Percentiles rank a stretch among this genome's conserved stretches.
phyloP scores from a whole-genome alignment of 1,140 invertebrate species.

The Luehdorfia chinensis region DNA sequence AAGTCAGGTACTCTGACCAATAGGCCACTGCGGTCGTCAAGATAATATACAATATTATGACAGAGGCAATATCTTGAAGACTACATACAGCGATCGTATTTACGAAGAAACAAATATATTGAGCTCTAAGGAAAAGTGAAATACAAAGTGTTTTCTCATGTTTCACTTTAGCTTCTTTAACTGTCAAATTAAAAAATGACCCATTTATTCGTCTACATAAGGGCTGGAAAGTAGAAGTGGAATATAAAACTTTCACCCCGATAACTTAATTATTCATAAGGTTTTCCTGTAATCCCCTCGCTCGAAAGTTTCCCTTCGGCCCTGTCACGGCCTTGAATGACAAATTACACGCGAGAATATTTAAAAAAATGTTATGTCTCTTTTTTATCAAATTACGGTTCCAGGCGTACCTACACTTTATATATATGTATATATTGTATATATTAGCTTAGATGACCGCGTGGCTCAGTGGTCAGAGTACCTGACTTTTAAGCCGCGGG shows the following conservation, averaged over 20 bases:
- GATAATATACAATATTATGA: no score
- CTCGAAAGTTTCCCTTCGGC: slow-evolving; percentile 33
- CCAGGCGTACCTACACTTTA: not conserved
- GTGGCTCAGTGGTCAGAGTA: no score
- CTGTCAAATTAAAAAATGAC: slow-evolving; percentile 46
- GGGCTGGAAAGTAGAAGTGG: slow-evolving; percentile 26
- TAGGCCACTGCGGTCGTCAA: no score
- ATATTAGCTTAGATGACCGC: no score
- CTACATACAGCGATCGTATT: no score
- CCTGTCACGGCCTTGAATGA: slow-evolving; percentile 59
- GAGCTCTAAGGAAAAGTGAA: slow-evolving; percentile 13
- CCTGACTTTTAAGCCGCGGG: no score
- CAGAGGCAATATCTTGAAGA: no score
- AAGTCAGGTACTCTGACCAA: no score
- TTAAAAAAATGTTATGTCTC: slow-evolving; percentile 35
- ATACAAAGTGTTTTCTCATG: slow-evolving; percentile 39
- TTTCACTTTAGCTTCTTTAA: slow-evolving; percentile 23
- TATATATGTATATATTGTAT: no score
- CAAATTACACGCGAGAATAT: slow-evolving; percentile 59
- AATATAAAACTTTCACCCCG: slow-evolving; percentile 40
- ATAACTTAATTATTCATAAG: slow-evolving; percentile 69
- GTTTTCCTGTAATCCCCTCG: slow-evolving; percentile 48
- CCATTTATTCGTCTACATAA: slow-evolving; percentile 24
- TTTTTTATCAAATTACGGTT: no score
- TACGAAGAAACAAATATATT: not conserved